A percentile compares a stretch with the other conserved stretches of the same genome.
phyloP scores from a whole-genome alignment of 1,140 invertebrate genomes.

The Drosophila pseudoobscura region DNA sequence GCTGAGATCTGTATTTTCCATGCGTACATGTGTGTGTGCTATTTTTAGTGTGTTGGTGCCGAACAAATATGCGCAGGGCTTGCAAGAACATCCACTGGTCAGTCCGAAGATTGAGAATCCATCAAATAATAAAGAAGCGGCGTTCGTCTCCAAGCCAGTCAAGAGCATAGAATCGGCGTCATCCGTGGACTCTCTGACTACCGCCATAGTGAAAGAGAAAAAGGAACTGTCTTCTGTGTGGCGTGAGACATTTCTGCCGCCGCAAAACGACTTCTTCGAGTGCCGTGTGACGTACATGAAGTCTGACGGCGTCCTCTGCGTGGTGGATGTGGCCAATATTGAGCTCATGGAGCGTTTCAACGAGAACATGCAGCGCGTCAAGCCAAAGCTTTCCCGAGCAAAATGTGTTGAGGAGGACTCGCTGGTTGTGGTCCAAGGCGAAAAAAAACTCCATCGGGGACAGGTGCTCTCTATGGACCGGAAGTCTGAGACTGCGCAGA shows the following conservation, averaged over 20 bases:
- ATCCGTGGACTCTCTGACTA: no score
- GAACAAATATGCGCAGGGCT: not conserved
- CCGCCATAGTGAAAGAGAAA: not conserved
- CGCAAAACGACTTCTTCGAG: constrained; percentile 36
- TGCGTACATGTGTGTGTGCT: no score
- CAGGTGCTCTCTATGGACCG: constrained; percentile 12
- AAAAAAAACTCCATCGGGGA: constrained; percentile 21
- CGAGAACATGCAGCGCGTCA: constrained; percentile 6
- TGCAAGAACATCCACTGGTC: no score
- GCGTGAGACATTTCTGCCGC: constrained; percentile 22
- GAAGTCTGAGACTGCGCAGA: not conserved
- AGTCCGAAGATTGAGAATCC: no score
- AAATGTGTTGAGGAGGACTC: constrained; percentile 14
- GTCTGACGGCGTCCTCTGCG: constrained; percentile 48
- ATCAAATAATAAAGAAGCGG: no score
- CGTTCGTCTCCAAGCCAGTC: no score
- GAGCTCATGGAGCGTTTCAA: constrained; percentile 35
- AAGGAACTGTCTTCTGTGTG: constrained; percentile 10
- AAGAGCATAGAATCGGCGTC: no score
- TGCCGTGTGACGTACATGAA: constrained; percentile 44
- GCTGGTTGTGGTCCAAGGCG: constrained; percentile 22
- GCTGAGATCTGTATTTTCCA: not conserved
- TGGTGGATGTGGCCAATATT: constrained; percentile 19
- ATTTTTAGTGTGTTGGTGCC: no score
- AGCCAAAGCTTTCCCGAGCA: not conserved